Evolutionary conservation across 2,797 vertebrate species (phyloP).

Genomic region (Trachops cirrhosus): DNA sequence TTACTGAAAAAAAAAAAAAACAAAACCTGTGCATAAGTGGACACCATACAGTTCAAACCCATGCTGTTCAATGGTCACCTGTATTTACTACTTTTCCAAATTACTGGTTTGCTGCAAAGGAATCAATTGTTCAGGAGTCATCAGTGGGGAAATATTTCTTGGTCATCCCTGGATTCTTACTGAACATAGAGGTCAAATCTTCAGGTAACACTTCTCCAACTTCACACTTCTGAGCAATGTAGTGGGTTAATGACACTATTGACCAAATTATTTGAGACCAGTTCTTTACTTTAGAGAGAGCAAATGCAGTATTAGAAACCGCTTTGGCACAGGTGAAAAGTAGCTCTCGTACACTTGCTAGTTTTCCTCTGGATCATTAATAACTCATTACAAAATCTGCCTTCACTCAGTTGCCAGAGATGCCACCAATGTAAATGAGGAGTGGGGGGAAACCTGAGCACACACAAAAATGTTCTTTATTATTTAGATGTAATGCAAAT

Average conservation of each 20-base stretch:
- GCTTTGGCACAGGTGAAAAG: conserved; percentile 23
- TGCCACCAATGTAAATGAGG: conserved; percentile 27
- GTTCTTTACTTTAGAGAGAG: conserved; percentile 38
- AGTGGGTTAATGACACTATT: background rate
- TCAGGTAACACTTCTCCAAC: background rate
- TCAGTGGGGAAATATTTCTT: background rate
- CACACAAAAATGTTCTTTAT: background rate
- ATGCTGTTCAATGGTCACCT: background rate
- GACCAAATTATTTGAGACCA: conserved; percentile 11
- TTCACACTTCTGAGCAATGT: background rate
- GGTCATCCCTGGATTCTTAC: background rate
- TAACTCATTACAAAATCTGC: background rate
- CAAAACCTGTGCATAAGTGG: background rate
- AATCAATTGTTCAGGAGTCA: background rate
- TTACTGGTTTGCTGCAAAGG: background rate
- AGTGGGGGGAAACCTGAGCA: background rate
- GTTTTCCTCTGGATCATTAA: background rate
- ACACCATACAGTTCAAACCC: background rate
- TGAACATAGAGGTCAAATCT: background rate
- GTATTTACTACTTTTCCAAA: background rate
- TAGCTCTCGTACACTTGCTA: background rate
- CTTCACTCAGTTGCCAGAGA: conserved; percentile 31
- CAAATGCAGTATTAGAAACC: conserved; percentile 14
- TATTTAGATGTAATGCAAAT: conserved; percentile 46
- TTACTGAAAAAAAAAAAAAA: background rate